These are phyloP conservation scores for Variabilichromis moorii DNA, from an alignment of 2,113 vertebrate genomes.

Conservation along the genomic window DNA sequence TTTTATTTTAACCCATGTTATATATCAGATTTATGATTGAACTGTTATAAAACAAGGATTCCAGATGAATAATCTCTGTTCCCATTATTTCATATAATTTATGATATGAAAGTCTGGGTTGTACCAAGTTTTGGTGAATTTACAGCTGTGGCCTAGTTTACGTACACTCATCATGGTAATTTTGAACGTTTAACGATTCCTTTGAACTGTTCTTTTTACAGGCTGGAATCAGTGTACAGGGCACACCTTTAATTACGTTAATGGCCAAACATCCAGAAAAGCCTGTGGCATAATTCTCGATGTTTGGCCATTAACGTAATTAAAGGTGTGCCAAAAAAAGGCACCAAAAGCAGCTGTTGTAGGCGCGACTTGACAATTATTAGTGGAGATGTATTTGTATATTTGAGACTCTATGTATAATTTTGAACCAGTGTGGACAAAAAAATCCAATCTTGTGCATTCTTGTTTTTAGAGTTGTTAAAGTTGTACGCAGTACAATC, in stretches of 20 bases:
- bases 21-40: neutral
- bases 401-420: neutral
- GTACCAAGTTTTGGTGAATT: neutral
- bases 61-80: neutral
- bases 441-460: neutral
- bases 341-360: neutral
- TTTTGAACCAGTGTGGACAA: neutral
- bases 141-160: neutral
- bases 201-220: neutral
- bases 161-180: neutral
- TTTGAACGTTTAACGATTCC: neutral
- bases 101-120: neutral
- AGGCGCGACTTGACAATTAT: neutral
- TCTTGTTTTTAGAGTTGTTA: neutral
- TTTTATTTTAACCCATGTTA: neutral
- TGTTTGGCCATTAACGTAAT: too few relatives aligned
- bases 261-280: neutral
- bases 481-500: neutral
- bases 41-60: neutral
- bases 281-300: too few relatives aligned
- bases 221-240: neutral
- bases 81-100: neutral
- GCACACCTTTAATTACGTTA: neutral
- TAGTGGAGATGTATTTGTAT: neutral
- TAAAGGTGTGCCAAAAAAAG: too few relatives aligned